Evolutionary conservation across 2,113 vertebrate species (phyloP).

Genomic region (Boleophthalmus pectinirostris): DNA sequence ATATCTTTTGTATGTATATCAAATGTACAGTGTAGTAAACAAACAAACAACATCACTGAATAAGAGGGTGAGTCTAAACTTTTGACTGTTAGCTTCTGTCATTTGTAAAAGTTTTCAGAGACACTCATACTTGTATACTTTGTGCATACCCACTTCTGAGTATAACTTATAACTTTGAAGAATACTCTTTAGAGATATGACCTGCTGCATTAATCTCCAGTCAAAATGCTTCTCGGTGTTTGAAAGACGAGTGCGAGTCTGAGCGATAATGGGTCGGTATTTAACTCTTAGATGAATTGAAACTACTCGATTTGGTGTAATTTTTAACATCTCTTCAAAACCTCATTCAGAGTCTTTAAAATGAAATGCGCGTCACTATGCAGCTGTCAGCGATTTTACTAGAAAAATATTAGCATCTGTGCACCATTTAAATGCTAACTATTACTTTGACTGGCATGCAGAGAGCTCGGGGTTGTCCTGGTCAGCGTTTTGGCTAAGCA

Average conservation of each 20-base stretch:
- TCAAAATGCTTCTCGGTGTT: neutral
- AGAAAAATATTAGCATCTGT: conserved; percentile 11
- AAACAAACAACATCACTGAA: no score
- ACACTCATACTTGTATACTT: neutral
- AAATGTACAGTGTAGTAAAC: no score
- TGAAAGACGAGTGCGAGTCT: neutral
- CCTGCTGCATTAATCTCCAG: neutral
- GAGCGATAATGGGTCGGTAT: neutral
- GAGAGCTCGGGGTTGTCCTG: conserved; percentile 13
- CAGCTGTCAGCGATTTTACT: conserved; percentile 23
- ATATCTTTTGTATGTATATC: no score
- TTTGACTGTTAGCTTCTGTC: neutral
- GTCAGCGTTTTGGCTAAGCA: conserved; percentile 5
- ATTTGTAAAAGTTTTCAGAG: neutral
- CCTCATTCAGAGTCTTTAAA: neutral
- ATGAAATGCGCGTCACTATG: neutral
- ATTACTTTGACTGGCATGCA: neutral
- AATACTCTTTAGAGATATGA: neutral
- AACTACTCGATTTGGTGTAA: neutral
- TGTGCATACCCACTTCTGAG: neutral
- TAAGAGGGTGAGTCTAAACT: no score
- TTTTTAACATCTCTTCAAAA: neutral
- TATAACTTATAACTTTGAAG: conserved; percentile 1
- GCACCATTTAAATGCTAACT: conserved; percentile 1
- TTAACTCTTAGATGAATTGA: neutral